phyloP scores from a whole-genome alignment of 2,888 invertebrate species.

The Sphaerophoria taeniata region DNA sequence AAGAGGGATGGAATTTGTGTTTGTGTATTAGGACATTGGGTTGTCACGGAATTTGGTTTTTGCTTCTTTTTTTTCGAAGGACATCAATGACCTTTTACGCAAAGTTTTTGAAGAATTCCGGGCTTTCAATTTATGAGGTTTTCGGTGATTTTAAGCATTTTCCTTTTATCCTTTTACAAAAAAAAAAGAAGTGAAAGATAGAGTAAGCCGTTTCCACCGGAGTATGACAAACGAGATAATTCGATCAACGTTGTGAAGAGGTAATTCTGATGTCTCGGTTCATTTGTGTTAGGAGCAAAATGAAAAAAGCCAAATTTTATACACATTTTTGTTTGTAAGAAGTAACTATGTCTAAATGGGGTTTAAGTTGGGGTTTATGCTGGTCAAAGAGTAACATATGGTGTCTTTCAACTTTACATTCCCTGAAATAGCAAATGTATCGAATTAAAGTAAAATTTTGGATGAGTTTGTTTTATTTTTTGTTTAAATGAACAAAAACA shows the following conservation, averaged over 20 bases:
- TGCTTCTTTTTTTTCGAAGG: neutral
- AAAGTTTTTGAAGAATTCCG: slow-evolving; percentile 25
- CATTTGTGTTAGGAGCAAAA: neutral
- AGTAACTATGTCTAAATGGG: too few species aligned
- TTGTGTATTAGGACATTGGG: slow-evolving; percentile 21
- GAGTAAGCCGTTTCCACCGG: neutral
- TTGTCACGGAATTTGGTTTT: slow-evolving; percentile 6
- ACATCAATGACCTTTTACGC: slow-evolving; percentile 21
- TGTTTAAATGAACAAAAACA: too few species aligned
- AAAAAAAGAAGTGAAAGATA: neutral
- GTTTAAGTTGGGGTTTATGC: too few species aligned
- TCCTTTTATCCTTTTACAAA: slow-evolving; percentile 10
- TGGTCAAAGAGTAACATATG: too few species aligned
- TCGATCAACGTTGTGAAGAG: slow-evolving; percentile 2
- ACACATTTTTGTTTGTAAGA: neutral
- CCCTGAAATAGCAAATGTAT: too few species aligned
- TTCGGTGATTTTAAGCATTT: slow-evolving; percentile 32
- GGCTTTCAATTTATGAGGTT: slow-evolving; percentile 37
- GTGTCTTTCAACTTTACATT: too few species aligned
- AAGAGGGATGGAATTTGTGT: slow-evolving; percentile 18
- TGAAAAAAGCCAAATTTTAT: neutral
- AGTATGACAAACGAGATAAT: slow-evolving; percentile 22
- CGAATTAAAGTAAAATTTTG: too few species aligned
- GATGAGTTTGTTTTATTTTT: too few species aligned
- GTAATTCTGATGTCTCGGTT: slow-evolving; percentile 7